A percentile compares a stretch with the other conserved stretches of the same genome.
Conservation (phyloP, 2,113 vertebrate genomes). For the Hippopotamus amphibius region DNA sequence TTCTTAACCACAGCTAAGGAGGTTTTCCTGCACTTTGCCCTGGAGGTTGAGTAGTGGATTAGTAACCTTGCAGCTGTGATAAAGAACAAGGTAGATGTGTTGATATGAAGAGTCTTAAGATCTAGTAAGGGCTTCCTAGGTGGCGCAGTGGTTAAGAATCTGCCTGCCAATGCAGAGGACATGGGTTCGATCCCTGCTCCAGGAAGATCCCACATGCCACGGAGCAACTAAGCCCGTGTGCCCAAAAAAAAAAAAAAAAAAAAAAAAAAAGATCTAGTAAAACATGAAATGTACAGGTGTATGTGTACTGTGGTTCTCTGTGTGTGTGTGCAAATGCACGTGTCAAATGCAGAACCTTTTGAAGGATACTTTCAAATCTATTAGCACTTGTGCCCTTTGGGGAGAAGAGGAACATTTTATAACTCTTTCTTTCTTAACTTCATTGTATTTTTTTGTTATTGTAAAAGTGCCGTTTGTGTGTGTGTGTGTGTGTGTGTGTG, state of each 20-base stretch:
- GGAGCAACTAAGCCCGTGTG: no score
- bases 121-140: no score
- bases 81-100: background rate
- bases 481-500: no score
- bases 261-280: background rate
- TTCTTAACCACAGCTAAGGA: background rate
- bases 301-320: background rate
- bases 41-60: background rate
- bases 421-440: background rate
- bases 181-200: no score
- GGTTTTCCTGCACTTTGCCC: background rate
- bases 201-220: no score
- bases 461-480: background rate
- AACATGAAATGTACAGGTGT: background rate
- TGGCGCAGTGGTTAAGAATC: no score
- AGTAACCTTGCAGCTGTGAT: background rate
- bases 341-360: background rate
- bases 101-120: background rate
- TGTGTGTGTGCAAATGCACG: accelerated
- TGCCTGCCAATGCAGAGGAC: no score
- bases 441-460: background rate
- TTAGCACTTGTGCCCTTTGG: background rate
- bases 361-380: background rate
- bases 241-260: no score
- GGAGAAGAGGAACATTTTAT: background rate